A percentile compares a stretch with the other conserved stretches of the same genome.
phyloP scores from a whole-genome alignment of 2,797 vertebrate genomes.

The Crocidura indochinensis region DNA sequence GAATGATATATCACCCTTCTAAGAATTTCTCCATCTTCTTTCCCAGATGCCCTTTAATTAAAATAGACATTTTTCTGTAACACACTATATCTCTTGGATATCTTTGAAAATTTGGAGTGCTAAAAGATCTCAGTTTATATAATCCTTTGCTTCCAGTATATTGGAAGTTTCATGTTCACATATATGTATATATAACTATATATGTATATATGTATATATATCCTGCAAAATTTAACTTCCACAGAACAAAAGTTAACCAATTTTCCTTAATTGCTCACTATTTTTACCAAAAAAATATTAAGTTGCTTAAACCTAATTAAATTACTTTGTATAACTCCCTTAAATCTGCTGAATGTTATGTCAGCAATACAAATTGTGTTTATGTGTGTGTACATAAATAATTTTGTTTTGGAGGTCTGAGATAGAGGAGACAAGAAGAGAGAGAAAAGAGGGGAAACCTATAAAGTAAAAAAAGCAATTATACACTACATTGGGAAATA shows the following conservation, averaged over 20 bases:
- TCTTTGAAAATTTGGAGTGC: slow-evolving; percentile 16
- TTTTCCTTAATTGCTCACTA: no score
- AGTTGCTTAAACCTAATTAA: slow-evolving; percentile 27
- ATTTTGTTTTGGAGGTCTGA: no score
- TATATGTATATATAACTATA: neutral
- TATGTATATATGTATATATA: slow-evolving; percentile 8
- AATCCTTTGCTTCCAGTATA: neutral
- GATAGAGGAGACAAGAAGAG: no score
- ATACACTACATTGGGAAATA: no score
- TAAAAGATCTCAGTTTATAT: slow-evolving; percentile 35
- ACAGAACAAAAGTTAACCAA: neutral
- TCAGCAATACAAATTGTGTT: neutral
- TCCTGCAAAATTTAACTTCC: neutral
- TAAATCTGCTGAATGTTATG: slow-evolving; percentile 9
- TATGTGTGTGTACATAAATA: no score
- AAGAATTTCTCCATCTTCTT: slow-evolving; percentile 41
- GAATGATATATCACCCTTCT: slow-evolving; percentile 64
- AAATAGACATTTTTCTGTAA: slow-evolving; percentile 64
- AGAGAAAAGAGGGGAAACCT: no score
- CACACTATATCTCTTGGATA: neutral
- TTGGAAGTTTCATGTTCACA: neutral
- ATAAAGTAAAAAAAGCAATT: no score
- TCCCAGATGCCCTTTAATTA: slow-evolving; percentile 64
- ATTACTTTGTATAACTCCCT: neutral
- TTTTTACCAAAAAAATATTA: neutral